Conservation (phyloP, 2,888 invertebrate species). For the Drosophila anomelani region DNA sequence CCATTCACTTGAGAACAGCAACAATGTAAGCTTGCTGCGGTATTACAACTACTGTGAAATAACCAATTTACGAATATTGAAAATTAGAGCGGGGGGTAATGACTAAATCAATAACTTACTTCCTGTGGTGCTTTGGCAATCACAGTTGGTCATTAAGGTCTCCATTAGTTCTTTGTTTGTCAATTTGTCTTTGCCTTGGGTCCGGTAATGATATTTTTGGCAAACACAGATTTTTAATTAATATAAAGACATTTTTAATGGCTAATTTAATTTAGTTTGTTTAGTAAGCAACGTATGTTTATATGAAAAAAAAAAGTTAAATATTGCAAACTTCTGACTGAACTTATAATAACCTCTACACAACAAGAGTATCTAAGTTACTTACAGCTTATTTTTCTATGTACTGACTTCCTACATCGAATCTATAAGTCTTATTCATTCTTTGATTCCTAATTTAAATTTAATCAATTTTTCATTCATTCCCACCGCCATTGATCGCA, state of each 20-base stretch:
- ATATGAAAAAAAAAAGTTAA: not conserved
- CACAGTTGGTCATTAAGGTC: constrained; percentile 38
- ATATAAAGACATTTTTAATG: constrained; percentile 11
- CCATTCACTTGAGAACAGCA: constrained; percentile 39
- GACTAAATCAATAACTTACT: constrained; percentile 61
- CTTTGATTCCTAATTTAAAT: not conserved
- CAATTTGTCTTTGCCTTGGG: constrained; percentile 10
- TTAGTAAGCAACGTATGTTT: not conserved
- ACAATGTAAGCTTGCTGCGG: not conserved
- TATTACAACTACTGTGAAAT: constrained; percentile 12
- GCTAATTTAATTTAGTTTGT: not conserved
- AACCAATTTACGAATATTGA: constrained; percentile 54
- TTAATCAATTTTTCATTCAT: constrained; percentile 8
- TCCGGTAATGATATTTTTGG: constrained; percentile 1
- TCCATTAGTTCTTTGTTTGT: constrained; percentile 36
- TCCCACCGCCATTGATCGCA: constrained; percentile 8
- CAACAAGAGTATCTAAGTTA: too few relatives aligned
- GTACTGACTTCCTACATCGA: not conserved
- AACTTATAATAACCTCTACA: not conserved
- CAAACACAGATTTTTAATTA: not conserved
- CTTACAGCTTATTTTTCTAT: not conserved
- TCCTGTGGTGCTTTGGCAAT: constrained; percentile 45
- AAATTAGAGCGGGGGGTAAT: constrained; percentile 47
- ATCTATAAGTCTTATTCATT: not conserved
- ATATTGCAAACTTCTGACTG: too few relatives aligned